Percentiles rank a stretch among this genome's conserved stretches.
These are phyloP conservation scores for Nipponia nippon DNA, from an alignment of 2,113 vertebrate species.

Conservation along the genomic window DNA sequence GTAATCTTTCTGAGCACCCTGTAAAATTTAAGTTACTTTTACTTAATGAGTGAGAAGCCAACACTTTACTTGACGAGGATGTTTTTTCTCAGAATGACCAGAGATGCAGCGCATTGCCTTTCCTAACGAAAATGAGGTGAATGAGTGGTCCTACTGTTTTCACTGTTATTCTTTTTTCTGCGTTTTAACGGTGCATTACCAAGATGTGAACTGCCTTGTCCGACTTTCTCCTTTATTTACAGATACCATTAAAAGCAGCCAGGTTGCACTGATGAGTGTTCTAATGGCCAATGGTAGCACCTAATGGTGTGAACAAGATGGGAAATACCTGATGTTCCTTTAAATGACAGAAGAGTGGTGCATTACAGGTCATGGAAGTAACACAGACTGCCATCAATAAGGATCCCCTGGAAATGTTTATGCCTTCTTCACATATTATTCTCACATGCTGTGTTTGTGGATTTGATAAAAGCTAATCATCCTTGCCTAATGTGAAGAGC, in stretches of 20 bases:
- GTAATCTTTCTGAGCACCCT: not conserved
- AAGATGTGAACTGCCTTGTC: not conserved
- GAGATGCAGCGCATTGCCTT: not conserved
- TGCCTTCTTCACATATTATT: not conserved
- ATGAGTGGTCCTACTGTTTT: not conserved
- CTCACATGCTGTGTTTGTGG: not conserved
- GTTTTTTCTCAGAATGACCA: not conserved
- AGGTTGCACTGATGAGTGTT: constrained; percentile 50
- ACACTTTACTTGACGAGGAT: not conserved
- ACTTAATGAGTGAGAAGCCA: not conserved
- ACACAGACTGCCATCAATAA: not conserved
- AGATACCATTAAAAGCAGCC: constrained; percentile 54
- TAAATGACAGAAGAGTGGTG: not conserved
- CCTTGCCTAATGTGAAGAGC: not conserved
- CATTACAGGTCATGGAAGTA: not conserved
- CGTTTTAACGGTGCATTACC: not conserved
- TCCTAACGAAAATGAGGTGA: constrained; percentile 22
- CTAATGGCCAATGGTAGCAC: not conserved
- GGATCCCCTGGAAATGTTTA: not conserved
- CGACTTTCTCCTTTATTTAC: constrained; percentile 29
- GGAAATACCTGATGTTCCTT: constrained; percentile 28
- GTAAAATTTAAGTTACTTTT: not conserved
- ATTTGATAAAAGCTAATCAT: not conserved
- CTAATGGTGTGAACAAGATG: constrained; percentile 34
- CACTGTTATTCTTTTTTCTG: constrained; percentile 18